A percentile compares a stretch with the other conserved stretches of the same genome.
phyloP scores from a whole-genome alignment of 2,888 invertebrate species.

The Stenoptilia bipunctidactyla region DNA sequence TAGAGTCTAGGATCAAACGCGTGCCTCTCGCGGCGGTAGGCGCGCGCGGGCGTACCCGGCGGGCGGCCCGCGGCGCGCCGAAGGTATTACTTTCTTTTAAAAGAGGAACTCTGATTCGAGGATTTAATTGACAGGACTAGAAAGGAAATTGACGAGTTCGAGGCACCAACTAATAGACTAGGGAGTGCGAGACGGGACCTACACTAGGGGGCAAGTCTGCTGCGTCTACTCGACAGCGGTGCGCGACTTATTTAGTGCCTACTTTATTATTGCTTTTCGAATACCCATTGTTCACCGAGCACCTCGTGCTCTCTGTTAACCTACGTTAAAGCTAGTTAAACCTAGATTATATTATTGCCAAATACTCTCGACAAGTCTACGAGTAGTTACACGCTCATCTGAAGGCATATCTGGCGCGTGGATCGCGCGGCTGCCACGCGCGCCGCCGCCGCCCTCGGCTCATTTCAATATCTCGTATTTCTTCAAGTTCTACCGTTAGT shows the following conservation, averaged over 20 bases:
- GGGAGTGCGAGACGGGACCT: constrained; percentile 17
- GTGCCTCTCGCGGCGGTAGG: too few relatives aligned
- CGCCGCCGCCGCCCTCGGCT: background rate
- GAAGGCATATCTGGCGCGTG: constrained; percentile 51
- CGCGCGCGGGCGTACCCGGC: too few relatives aligned
- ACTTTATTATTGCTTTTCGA: constrained; percentile 72
- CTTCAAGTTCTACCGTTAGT: too few relatives aligned
- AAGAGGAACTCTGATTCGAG: constrained; percentile 28
- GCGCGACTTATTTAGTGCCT: constrained; percentile 56
- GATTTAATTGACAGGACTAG: constrained; percentile 60
- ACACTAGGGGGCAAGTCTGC: constrained; percentile 43
- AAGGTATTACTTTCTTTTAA: too few relatives aligned
- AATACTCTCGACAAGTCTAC: constrained; percentile 41
- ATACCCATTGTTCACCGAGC: constrained; percentile 66
- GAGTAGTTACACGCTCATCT: constrained; percentile 49
- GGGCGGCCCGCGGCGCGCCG: too few relatives aligned
- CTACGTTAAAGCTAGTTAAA: constrained; percentile 46
- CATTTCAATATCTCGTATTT: too few relatives aligned
- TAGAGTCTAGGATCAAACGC: constrained; percentile 17
- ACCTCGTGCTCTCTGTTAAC: constrained; percentile 57
- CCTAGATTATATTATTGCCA: constrained; percentile 59
- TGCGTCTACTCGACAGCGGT: constrained; percentile 51
- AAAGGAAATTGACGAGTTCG: constrained; percentile 54
- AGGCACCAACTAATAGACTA: constrained; percentile 47
- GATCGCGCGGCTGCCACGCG: constrained; percentile 4